Base-by-base conservation (phyloP, 2,113 vertebrate genomes). In the Balaeniceps rex region DNA sequence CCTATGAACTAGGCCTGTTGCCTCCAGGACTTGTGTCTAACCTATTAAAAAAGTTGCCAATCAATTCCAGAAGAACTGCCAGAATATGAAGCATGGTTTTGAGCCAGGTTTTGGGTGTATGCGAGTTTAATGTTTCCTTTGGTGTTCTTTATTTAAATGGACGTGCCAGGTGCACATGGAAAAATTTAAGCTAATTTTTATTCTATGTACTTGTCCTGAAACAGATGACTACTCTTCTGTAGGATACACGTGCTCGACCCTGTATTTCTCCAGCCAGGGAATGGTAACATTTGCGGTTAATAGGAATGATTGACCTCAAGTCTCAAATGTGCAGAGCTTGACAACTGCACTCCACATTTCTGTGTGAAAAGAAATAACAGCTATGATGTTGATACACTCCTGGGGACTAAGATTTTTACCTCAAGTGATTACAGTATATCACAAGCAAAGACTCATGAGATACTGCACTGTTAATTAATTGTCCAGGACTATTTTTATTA, bases 171-270 rank as follows among this genome's bases (percentile, higher is more conserved):
- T 91, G 74, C 91, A 96, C 54, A 63, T 83, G 88, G 95, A 93
- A 97, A 95, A 94, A 87, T 36, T 87, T 92, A 87, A 91, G 54
- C 57, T 72, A 51, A 66, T 91, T 97, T 94, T 91, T 91, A 72
- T 85, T 93, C 89, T 76, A 3, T 44, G 12, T 61, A 24, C 52
- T 89, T 95, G 23, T 84, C 40, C 61, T 79, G 44, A 96, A 93
- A 94, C 80, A 94, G 90, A 94, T 91, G 70, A 65, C 57, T 96
- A 14, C 57, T 81, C 55, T 83, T 87, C 71, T 10, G 2, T 19
- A 81, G 34, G 52, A 93, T 69, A 75, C 58, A 87, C 22, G 31
- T 81, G 86, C 52, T 72, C 12, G 1, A 58, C 21, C 42, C 49
- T 72, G n/a, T 58, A 82, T 42, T 93, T 87, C 90, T 90, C 34